Conservation (phyloP, 2,888 invertebrate species). For the Calephelis perditalis region DNA sequence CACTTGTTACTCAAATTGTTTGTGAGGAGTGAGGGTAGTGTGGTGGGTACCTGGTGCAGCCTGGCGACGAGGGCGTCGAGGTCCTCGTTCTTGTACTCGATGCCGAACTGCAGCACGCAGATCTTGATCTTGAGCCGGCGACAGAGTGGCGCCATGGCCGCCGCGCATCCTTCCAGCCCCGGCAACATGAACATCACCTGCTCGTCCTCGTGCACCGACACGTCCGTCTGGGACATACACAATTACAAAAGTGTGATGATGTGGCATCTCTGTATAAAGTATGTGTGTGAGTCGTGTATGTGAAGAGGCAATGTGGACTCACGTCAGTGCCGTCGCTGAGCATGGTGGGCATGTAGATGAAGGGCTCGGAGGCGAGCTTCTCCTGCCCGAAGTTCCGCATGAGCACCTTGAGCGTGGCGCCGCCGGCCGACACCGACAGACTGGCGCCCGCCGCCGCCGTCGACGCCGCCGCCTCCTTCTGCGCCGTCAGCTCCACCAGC, state of each 20-base stretch:
- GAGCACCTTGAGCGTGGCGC: conserved; percentile 74
- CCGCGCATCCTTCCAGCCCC: conserved; percentile 82
- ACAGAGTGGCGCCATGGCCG: conserved; percentile 71
- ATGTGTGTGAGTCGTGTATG: too few species aligned
- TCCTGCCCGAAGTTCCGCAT: conserved; percentile 81
- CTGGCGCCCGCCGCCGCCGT: conserved; percentile 51
- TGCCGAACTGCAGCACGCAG: conserved; percentile 74
- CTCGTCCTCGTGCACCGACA: conserved; percentile 61
- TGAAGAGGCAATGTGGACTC: conserved; percentile 21
- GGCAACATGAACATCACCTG: conserved; percentile 79
- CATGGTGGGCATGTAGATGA: conserved; percentile 75
- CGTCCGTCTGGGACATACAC: conserved; percentile 48
- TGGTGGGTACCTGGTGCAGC: conserved; percentile 64
- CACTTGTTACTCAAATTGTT: too few species aligned
- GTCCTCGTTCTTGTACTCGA: conserved; percentile 54
- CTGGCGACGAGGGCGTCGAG: conserved; percentile 70
- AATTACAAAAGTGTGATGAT: too few species aligned
- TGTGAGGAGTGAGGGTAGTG: too few species aligned
- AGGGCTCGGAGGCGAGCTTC: conserved; percentile 65
- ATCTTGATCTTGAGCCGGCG: conserved; percentile 68
- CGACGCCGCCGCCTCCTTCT: conserved; percentile 63
- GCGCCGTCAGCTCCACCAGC: conserved; percentile 71
- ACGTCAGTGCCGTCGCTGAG: conserved; percentile 68
- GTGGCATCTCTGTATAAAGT: too few species aligned
- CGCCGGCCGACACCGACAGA: conserved; percentile 37